These are phyloP conservation scores for Synergus umbraculus DNA, from an alignment of 2,888 invertebrate species.

Conservation along the genomic window DNA sequence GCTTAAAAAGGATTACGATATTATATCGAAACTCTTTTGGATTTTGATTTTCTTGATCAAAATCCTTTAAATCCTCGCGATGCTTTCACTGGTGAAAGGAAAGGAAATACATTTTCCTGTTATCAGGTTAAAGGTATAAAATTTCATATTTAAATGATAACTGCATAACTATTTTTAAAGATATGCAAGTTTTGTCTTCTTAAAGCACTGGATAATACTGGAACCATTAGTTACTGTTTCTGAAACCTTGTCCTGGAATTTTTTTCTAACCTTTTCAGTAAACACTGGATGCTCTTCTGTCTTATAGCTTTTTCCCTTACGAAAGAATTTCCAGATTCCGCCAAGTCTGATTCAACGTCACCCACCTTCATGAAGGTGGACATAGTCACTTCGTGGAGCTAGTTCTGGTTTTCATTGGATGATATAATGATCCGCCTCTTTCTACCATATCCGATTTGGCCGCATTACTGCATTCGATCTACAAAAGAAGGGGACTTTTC, in stretches of 20 bases:
- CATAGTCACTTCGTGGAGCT: conserved; percentile 82
- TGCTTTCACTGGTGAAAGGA: too few relatives aligned
- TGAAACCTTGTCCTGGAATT: conserved; percentile 73
- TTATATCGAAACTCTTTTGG: too few relatives aligned
- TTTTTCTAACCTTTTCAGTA: conserved; percentile 72
- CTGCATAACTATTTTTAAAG: too few relatives aligned
- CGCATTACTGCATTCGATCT: conserved; percentile 94
- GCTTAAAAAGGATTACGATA: too few relatives aligned
- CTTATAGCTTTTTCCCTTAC: conserved; percentile 71
- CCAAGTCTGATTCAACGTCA: conserved; percentile 76
- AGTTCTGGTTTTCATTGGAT: conserved; percentile 12
- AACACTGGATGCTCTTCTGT: conserved; percentile 69
- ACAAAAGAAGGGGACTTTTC: too few relatives aligned
- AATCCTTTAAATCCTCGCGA: too few relatives aligned
- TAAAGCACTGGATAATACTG: conserved; percentile 46
- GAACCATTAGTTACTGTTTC: conserved; percentile 63
- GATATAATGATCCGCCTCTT: conserved; percentile 82
- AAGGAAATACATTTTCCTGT: too few relatives aligned
- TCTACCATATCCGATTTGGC: conserved; percentile 90
- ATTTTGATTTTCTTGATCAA: too few relatives aligned
- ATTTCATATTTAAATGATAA: conserved; percentile 49
- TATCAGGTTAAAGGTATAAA: too few relatives aligned
- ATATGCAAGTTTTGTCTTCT: too few relatives aligned
- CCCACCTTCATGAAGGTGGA: conserved; percentile 93
- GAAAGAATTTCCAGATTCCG: conserved; percentile 69